Base-by-base conservation (phyloP, 2,113 vertebrate species). In the Nettapus auritus region DNA sequence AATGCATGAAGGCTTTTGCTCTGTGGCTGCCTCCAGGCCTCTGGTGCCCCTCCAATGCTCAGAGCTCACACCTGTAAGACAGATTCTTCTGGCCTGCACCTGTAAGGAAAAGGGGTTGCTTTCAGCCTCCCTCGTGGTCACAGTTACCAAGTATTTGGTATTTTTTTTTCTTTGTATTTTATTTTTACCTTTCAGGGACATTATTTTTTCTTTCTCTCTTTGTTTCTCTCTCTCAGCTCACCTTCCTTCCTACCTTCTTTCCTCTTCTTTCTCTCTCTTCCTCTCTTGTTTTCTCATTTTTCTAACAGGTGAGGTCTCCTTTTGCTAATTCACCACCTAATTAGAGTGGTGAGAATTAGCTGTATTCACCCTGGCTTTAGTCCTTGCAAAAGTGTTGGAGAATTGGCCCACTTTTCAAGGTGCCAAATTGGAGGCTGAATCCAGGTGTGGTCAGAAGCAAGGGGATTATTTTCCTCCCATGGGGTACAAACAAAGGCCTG, bases 391-490 rank as follows among this genome's bases (percentile, higher is more conserved):
- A 68, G 87, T 34, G 69, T 93, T 89, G 94, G 89, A 94, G 97
- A 97, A 97, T 96, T 88, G 92, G 77, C 84, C 95, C 94, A 94
- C 90, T 96, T 94, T 94, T 95, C 85, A 96, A 97, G 97, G 95
- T 97, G 96, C 91, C 93, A 97, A 92, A 96, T 96, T 97, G 95
- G 69, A 96, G 60, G 82, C 84, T 94, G 91, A 96, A 94, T 94
- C 94, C 97, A 97, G 97, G 97, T 97, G 97, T 97, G 87, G 96
- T 94, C 36, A 13, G 85, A 92, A 71, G 94, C 88, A 73, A 90
- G 40, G 68, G 92, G 97, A 96, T 97, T 97, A 97, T 94, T 96
- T 96, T 97, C 93, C 94, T 96, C 96, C 93, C 96, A 96, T 96
- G 96, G 90, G 96, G 97, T 83, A 62, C 92, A 96, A 96, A 97